These are phyloP conservation scores for Drosophila miranda DNA, from an alignment of 1,140 invertebrate genomes.

Conservation along the genomic window DNA sequence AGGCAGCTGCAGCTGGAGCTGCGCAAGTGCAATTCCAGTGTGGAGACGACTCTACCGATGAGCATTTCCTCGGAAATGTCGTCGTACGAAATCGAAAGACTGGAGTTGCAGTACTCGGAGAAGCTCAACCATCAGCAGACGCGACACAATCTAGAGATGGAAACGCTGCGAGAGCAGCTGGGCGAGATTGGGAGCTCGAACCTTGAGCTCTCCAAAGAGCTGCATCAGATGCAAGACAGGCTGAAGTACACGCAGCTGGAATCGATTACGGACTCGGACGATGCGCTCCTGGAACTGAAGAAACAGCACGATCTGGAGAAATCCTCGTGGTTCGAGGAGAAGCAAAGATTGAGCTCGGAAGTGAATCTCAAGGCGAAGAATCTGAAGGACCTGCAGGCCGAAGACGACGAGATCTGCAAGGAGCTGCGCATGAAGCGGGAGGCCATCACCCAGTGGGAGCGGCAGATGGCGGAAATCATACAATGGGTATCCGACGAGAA, in stretches of 20 bases:
- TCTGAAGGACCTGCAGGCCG: slow-evolving; percentile 89
- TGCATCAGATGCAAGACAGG: slow-evolving; percentile 91
- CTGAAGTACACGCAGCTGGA: slow-evolving; percentile 89
- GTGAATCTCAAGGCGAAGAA: slow-evolving; percentile 90
- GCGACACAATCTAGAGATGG: slow-evolving; percentile 90
- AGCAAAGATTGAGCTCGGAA: slow-evolving; percentile 92
- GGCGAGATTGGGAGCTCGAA: slow-evolving; percentile 90
- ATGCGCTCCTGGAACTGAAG: slow-evolving; percentile 88
- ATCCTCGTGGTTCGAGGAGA: slow-evolving; percentile 92
- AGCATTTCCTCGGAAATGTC: slow-evolving; percentile 72
- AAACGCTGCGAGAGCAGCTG: slow-evolving; percentile 91
- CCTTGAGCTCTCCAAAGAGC: slow-evolving; percentile 89
- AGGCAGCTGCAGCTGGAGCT: slow-evolving; percentile 86
- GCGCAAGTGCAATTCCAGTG: slow-evolving; percentile 86
- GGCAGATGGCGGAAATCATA: slow-evolving; percentile 97
- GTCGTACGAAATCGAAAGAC: slow-evolving; percentile 92
- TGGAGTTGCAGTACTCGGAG: slow-evolving; percentile 94
- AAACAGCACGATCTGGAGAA: slow-evolving; percentile 90
- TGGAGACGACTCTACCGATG: slow-evolving; percentile 62
- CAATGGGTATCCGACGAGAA: slow-evolving; percentile 99
- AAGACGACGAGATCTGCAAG: slow-evolving; percentile 88
- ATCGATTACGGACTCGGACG: slow-evolving; percentile 88
- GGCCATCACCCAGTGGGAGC: slow-evolving; percentile 93
- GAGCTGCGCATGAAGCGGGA: slow-evolving; percentile 87
- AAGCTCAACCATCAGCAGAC: slow-evolving; percentile 90